Conservation (phyloP, 2,888 invertebrate species). For the Drosophila subsilvestris region DNA sequence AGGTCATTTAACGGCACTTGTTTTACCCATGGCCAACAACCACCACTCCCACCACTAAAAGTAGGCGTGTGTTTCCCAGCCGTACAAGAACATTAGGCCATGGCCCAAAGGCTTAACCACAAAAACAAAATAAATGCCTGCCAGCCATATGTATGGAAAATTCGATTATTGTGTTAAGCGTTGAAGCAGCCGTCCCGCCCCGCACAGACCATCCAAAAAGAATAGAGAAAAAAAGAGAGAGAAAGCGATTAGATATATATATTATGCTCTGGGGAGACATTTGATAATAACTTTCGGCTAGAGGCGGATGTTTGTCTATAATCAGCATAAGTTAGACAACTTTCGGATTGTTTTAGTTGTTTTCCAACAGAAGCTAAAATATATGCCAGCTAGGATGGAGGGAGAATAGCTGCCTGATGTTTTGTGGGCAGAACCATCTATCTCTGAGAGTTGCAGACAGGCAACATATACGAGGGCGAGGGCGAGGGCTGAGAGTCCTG, state of each 20-base stretch:
- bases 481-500: conserved; percentile 43
- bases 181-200: conserved; percentile 46
- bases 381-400: conserved; percentile 5
- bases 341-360: conserved; percentile 46
- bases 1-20: conserved; percentile 75
- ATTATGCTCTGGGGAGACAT: conserved; percentile 75
- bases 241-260: conserved; percentile 48
- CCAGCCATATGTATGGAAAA: conserved; percentile 43
- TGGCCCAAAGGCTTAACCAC: conserved; percentile 60
- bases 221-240: conserved; percentile 1
- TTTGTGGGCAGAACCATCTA: conserved; percentile 43
- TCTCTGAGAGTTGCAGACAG: conserved; percentile 50
- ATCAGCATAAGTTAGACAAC: conserved; percentile 76
- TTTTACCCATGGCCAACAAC: conserved; percentile 35
- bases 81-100: conserved; percentile 27
- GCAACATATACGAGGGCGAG: conserved; percentile 53
- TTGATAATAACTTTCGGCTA: conserved; percentile 75
- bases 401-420: conserved; percentile 1
- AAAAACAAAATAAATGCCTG: conserved; percentile 22
- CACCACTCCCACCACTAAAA: conserved; percentile 16
- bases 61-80: conserved; percentile 48
- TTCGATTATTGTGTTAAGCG: conserved; percentile 74
- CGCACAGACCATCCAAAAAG: background rate
- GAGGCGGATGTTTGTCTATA: conserved; percentile 63
- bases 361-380: conserved; percentile 41